phyloP scores from a whole-genome alignment of 53 echinoderm and acorn worm species.

The Luidia sarsii region DNA sequence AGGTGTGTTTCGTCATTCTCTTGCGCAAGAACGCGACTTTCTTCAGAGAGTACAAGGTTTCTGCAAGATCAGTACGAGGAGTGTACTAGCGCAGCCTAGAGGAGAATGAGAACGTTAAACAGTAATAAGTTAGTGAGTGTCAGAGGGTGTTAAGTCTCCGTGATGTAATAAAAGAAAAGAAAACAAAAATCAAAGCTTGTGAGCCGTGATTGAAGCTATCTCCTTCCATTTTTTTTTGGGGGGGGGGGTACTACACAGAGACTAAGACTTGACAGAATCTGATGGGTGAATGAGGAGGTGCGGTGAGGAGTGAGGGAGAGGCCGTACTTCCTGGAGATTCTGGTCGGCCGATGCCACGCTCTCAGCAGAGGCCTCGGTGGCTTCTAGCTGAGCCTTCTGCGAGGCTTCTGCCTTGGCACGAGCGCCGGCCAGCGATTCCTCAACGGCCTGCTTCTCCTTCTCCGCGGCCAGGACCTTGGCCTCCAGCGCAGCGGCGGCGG shows the following conservation, averaged over 20 bases:
- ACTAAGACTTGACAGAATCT: not conserved
- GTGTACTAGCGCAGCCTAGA: not conserved
- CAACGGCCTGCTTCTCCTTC: not conserved
- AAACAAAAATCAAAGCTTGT: conserved; percentile 21
- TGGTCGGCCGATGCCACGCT: not conserved
- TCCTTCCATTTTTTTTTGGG: conserved; percentile 36
- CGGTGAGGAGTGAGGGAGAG: not conserved
- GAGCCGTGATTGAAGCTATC: conserved; percentile 11
- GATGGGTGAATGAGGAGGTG: not conserved
- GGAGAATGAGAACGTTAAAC: not conserved
- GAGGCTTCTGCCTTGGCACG: conserved; percentile 30
- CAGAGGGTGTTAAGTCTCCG: no score
- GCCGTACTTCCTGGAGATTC: conserved; percentile 26
- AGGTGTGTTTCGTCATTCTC: no score
- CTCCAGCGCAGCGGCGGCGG: no score
- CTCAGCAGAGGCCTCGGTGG: not conserved
- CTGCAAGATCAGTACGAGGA: no score
- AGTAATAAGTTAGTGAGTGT: no score
- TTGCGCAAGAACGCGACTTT: no score
- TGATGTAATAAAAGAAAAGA: no score
- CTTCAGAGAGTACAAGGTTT: no score
- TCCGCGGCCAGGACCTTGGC: not conserved
- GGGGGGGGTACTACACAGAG: no score
- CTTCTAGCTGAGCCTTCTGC: conserved; percentile 29
- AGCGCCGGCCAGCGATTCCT: not conserved